Evolutionary conservation across 2,888 invertebrate genomes (phyloP).

Genomic region (Pachliopta kotzebuea): DNA sequence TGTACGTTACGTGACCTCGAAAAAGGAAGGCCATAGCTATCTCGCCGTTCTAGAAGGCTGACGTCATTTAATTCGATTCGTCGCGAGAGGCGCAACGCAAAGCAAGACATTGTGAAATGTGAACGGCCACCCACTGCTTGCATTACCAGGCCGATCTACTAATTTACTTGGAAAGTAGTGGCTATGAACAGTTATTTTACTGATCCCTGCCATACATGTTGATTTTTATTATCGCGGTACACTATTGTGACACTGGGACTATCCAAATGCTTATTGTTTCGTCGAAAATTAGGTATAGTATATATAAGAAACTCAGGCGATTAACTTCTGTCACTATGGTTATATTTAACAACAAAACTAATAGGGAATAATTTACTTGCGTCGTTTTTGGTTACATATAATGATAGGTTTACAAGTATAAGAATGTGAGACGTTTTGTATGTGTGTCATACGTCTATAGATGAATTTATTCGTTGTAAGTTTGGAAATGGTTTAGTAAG

Average conservation of each 20-base stretch:
- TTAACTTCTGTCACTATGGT: conserved; percentile 40
- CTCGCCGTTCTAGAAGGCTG: conserved; percentile 75
- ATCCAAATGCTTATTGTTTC: conserved; percentile 73
- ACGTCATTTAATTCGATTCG: conserved; percentile 65
- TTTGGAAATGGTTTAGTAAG: conserved; percentile 16
- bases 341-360: conserved; percentile 21
- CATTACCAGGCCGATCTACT: conserved; percentile 62
- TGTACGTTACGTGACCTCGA: conserved; percentile 70
- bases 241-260: conserved; percentile 68
- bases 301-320: conserved; percentile 49
- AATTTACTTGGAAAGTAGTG: conserved; percentile 74
- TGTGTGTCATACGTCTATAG: conserved; percentile 18
- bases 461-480: conserved; percentile 8
- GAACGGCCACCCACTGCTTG: conserved; percentile 76
- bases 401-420: conserved; percentile 6
- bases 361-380: conserved; percentile 13
- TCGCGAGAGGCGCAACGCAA: conserved; percentile 58
- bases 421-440: conserved; percentile 10
- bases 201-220: conserved; percentile 73
- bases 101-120: conserved; percentile 78
- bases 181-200: conserved; percentile 73
- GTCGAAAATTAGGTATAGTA: conserved; percentile 77
- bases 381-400: conserved; percentile 13
- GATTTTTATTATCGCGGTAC: conserved; percentile 65
- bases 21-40: conserved; percentile 60